Conservation (phyloP, 2,797 vertebrate genomes). For the Anguilla anguilla region DNA sequence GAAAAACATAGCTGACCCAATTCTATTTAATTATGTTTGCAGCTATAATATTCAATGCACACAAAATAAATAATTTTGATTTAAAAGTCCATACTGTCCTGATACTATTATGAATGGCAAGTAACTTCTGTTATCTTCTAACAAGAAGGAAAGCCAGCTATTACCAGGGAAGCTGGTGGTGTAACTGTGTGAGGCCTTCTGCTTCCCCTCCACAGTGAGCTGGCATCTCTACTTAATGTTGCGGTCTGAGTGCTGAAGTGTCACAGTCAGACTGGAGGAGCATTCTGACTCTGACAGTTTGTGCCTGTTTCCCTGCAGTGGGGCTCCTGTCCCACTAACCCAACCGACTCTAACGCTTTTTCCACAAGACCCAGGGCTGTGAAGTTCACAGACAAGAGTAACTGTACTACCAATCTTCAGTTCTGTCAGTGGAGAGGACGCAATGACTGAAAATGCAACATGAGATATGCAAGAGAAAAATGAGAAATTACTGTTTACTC, state of each 20-base stretch:
- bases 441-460: neutral
- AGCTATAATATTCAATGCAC: too few species aligned
- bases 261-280: constrained; percentile 6
- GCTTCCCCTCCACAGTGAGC: neutral
- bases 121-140: neutral
- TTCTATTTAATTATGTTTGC: neutral
- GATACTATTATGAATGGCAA: too few species aligned
- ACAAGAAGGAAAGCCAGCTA: neutral
- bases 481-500: too few species aligned
- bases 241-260: neutral
- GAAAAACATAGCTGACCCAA: too few species aligned
- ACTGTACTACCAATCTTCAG: neutral
- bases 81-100: too few species aligned
- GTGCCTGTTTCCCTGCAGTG: neutral
- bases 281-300: neutral
- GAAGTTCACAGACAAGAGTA: neutral
- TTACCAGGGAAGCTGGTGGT: constrained; percentile 8
- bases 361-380: neutral
- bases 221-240: constrained; percentile 20
- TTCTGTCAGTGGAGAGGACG: neutral
- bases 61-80: too few species aligned
- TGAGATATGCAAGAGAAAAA: too few species aligned
- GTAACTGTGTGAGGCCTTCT: neutral
- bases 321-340: neutral
- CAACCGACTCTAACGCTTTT: neutral